phyloP scores from a whole-genome alignment of 1,140 invertebrate genomes.

The Agraylea sexmaculata region DNA sequence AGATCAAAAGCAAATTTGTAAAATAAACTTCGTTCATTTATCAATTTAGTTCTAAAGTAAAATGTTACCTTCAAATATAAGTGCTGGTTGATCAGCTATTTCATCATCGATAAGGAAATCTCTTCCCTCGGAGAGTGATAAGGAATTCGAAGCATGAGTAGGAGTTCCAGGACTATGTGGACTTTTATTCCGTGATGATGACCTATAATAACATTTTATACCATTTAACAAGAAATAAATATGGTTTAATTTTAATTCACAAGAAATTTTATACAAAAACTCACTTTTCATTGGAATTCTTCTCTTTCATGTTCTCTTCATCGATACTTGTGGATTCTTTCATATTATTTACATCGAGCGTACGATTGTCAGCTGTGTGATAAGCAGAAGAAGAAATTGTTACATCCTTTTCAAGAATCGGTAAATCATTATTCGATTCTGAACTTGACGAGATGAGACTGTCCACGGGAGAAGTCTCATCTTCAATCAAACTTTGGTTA shows the following conservation, averaged over 20 bases:
- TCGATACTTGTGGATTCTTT: constrained; percentile 26
- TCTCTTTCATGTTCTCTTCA: constrained; percentile 23
- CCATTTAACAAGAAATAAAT: not conserved
- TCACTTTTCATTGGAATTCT: constrained; percentile 34
- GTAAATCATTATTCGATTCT: constrained; percentile 45
- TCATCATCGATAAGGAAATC: constrained; percentile 78
- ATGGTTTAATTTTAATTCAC: constrained; percentile 18
- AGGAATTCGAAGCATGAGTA: constrained; percentile 62
- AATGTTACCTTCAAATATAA: constrained; percentile 57
- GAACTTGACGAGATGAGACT: constrained; percentile 60
- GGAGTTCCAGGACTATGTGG: constrained; percentile 57
- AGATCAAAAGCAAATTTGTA: not conserved
- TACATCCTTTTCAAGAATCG: constrained; percentile 30
- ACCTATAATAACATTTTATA: constrained; percentile 9
- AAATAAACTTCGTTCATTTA: constrained; percentile 4
- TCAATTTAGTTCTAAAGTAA: not conserved
- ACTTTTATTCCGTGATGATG: constrained; percentile 20
- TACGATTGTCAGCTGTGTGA: constrained; percentile 31
- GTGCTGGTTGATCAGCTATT: constrained; percentile 77
- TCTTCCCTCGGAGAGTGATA: constrained; percentile 58
- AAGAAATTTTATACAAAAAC: constrained; percentile 26
- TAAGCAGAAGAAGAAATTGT: constrained; percentile 33
- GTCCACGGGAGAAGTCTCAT: constrained; percentile 70
- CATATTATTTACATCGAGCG: constrained; percentile 25
- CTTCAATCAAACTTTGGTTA: constrained; percentile 51